phyloP scores from a whole-genome alignment of 2,113 vertebrate genomes.

The Prochilodus magdalenae region DNA sequence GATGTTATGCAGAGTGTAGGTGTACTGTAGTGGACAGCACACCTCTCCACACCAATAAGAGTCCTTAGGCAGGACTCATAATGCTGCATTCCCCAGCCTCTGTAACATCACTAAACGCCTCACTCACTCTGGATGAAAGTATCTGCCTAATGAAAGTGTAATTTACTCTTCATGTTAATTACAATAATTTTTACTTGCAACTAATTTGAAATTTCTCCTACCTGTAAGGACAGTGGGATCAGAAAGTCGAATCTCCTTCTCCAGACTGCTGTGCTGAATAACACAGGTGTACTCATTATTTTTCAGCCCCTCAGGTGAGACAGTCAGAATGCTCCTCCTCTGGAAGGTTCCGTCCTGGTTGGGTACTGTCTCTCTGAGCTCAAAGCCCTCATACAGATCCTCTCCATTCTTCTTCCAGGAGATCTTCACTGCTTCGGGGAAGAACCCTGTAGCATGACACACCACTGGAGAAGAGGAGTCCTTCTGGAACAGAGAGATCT shows the following conservation, averaged over 20 bases:
- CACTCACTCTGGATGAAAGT: too few relatives aligned
- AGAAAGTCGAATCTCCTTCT: not conserved
- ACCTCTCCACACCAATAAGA: too few relatives aligned
- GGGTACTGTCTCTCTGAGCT: constrained; percentile 51
- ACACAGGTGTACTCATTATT: constrained; percentile 15
- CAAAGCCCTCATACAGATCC: constrained; percentile 57
- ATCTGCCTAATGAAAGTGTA: too few relatives aligned
- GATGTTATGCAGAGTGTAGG: too few relatives aligned
- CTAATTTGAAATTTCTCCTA: not conserved
- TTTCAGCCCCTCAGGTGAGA: constrained; percentile 19
- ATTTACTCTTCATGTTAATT: too few relatives aligned
- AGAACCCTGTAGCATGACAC: constrained; percentile 26
- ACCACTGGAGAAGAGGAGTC: constrained; percentile 4
- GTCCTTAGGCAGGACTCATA: too few relatives aligned
- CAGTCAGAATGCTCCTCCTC: constrained; percentile 40
- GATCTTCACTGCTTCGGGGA: not conserved
- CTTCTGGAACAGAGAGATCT: constrained; percentile 1
- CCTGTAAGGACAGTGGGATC: not conserved
- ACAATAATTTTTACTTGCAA: too few relatives aligned
- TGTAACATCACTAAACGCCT: too few relatives aligned
- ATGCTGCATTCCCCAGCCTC: too few relatives aligned
- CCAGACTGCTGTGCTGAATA: constrained; percentile 29
- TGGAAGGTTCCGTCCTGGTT: constrained; percentile 66
- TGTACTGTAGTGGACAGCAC: too few relatives aligned
- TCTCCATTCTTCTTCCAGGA: constrained; percentile 42